A percentile compares a stretch with the other conserved stretches of the same genome.
These are phyloP conservation scores for Proctacanthus coquilletti DNA, from an alignment of 1,140 invertebrate species.

Conservation along the genomic window DNA sequence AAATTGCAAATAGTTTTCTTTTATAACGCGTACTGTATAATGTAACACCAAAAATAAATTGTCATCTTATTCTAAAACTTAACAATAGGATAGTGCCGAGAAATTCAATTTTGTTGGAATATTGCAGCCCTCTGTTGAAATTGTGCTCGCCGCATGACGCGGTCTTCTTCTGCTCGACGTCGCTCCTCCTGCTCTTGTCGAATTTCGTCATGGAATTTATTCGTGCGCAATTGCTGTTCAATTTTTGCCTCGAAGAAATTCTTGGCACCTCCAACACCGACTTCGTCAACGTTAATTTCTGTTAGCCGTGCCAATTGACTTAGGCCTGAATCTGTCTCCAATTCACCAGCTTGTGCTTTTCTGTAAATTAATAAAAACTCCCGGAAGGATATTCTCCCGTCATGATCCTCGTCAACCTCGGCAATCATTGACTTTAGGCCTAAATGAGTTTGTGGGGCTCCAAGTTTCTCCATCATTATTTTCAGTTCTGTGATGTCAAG, in stretches of 20 bases:
- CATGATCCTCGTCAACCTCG: slow-evolving; percentile 82
- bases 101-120: slow-evolving; percentile 43
- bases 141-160: slow-evolving; percentile 50
- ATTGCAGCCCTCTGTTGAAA: slow-evolving; percentile 73
- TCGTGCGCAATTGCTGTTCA: slow-evolving; percentile 58
- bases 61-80: too few species aligned
- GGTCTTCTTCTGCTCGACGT: slow-evolving; percentile 61
- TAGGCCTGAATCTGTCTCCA: slow-evolving; percentile 66
- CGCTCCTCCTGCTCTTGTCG: slow-evolving; percentile 72
- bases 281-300: slow-evolving; percentile 76
- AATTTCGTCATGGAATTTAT: slow-evolving; percentile 79
- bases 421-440: slow-evolving; percentile 88
- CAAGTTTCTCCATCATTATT: slow-evolving; percentile 92
- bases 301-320: slow-evolving; percentile 65
- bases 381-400: slow-evolving; percentile 78
- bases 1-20: too few species aligned
- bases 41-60: too few species aligned
- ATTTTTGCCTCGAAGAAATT: slow-evolving; percentile 89
- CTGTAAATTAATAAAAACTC: slow-evolving; percentile 80
- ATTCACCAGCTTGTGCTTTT: slow-evolving; percentile 71
- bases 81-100: too few species aligned
- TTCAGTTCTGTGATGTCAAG: slow-evolving; percentile 81
- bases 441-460: slow-evolving; percentile 85
- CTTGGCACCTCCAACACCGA: slow-evolving; percentile 77
- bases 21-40: too few species aligned